phyloP scores from a whole-genome alignment of 2,797 vertebrate species.

The Orestias chungarensis region DNA sequence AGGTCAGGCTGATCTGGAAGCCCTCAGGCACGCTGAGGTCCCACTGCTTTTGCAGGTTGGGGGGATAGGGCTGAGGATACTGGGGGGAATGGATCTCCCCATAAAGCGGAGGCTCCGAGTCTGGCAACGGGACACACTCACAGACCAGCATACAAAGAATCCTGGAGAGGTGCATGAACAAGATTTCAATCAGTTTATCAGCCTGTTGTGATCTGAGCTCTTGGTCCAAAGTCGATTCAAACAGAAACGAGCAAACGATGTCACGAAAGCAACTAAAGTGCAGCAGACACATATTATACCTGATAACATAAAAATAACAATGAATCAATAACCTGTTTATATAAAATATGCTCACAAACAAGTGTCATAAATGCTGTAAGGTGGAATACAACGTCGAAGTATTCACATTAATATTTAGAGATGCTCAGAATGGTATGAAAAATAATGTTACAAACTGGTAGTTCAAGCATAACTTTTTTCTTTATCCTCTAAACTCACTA shows the following conservation, averaged over 20 bases:
- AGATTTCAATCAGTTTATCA: slow-evolving; percentile 48
- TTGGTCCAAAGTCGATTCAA: slow-evolving; percentile 63
- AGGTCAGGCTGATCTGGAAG: slow-evolving; percentile 85
- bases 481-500: slow-evolving; percentile 49
- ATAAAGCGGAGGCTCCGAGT: slow-evolving; percentile 33
- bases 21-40: slow-evolving; percentile 85
- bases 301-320: neutral
- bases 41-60: slow-evolving; percentile 75
- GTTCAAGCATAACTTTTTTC: neutral
- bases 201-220: slow-evolving; percentile 21
- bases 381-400: neutral
- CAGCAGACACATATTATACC: slow-evolving; percentile 1
- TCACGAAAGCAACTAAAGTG: slow-evolving; percentile 27
- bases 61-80: slow-evolving; percentile 70
- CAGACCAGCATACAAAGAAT: slow-evolving; percentile 50
- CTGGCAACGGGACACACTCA: slow-evolving; percentile 16
- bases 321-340: neutral
- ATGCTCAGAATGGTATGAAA: neutral
- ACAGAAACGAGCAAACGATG: slow-evolving; percentile 52
- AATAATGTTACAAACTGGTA: accelerated
- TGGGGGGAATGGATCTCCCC: slow-evolving; percentile 84
- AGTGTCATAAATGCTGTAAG: neutral
- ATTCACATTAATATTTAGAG: accelerated
- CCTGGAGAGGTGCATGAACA: slow-evolving; percentile 43
- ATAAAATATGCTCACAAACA: slow-evolving; percentile 3